These are phyloP conservation scores for Noctua janthina DNA, from an alignment of 2,888 invertebrate species.

Conservation along the genomic window DNA sequence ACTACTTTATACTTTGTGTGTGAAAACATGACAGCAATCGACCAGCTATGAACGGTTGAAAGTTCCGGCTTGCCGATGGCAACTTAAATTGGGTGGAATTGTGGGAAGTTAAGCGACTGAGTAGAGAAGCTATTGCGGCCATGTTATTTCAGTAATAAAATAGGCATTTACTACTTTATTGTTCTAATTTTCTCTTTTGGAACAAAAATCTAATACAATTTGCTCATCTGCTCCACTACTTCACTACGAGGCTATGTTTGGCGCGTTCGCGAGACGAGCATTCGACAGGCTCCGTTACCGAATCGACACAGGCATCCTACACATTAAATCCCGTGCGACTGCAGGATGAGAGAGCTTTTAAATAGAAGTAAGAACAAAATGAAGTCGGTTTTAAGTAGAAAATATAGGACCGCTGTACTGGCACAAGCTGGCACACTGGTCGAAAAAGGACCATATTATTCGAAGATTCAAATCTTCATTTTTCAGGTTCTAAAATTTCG, in stretches of 20 bases:
- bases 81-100: background rate
- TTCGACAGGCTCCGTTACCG: conserved; percentile 84
- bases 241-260: conserved; percentile 65
- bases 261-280: conserved; percentile 79
- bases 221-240: conserved; percentile 50
- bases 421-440: background rate
- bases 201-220: background rate
- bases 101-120: background rate
- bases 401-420: background rate
- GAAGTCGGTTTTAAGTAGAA: background rate
- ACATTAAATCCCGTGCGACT: conserved; percentile 60
- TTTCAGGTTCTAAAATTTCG: background rate
- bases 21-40: background rate
- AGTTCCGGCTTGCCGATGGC: background rate
- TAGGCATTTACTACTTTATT: background rate
- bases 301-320: conserved; percentile 80
- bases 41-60: background rate
- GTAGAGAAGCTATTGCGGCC: background rate
- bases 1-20: background rate
- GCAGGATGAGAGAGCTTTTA: conserved; percentile 13
- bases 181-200: no score
- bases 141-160: background rate
- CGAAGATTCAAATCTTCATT: background rate
- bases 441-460: background rate
- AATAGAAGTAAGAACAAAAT: conserved; percentile 1